phyloP scores from a whole-genome alignment of 2,113 vertebrate species.

The Platichthys stellatus region DNA sequence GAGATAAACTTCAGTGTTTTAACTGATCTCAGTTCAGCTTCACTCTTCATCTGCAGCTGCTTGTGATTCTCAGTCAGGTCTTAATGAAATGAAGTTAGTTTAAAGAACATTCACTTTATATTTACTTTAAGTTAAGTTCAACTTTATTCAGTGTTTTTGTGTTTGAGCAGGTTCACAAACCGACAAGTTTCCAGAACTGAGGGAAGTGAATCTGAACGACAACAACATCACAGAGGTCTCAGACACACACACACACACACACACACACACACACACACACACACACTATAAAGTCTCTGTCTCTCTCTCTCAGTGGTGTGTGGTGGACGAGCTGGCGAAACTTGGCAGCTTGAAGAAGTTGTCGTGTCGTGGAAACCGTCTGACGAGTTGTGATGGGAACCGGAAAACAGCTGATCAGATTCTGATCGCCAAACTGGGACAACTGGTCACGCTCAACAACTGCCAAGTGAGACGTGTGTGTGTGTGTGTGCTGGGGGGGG shows the following conservation, averaged over 20 bases:
- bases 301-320: constrained; percentile 84
- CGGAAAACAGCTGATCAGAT: constrained; percentile 83
- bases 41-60: too few species aligned
- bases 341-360: constrained; percentile 81
- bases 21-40: too few species aligned
- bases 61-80: too few species aligned
- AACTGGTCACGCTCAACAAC: constrained; percentile 84
- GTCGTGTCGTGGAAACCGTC: constrained; percentile 83
- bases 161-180: constrained; percentile 83
- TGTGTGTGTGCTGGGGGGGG: constrained; percentile 3
- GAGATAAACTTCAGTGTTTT: too few species aligned
- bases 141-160: background rate
- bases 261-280: too few species aligned
- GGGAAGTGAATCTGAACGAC: constrained; percentile 81
- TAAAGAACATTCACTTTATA: too few species aligned
- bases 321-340: constrained; percentile 92
- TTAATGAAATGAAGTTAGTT: too few species aligned
- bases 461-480: constrained; percentile 75
- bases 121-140: background rate
- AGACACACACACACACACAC: background rate
- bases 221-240: constrained; percentile 89
- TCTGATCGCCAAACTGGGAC: constrained; percentile 88
- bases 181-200: constrained; percentile 85
- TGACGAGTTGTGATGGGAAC: constrained; percentile 82
- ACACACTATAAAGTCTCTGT: too few species aligned